Evolutionary conservation across 2,888 invertebrate genomes (phyloP).

Genomic region (Diadegma fenestrale): DNA sequence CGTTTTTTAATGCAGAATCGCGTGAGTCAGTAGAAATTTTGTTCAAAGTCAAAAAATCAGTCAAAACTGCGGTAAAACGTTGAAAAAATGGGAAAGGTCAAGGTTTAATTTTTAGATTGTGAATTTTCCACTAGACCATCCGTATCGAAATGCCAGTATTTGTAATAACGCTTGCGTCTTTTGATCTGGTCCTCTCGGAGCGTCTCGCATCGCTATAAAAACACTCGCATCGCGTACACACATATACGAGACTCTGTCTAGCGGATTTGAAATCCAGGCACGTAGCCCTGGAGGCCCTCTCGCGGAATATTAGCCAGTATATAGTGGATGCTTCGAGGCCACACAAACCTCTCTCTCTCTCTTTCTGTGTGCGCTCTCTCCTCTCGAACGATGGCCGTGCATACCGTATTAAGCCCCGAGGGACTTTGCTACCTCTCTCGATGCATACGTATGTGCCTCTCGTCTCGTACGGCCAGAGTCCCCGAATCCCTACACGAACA

Average conservation of each 20-base stretch:
- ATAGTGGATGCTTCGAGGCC: slow-evolving; percentile 78
- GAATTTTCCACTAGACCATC: slow-evolving; percentile 38
- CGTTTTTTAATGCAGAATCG: no score
- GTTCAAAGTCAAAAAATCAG: no score
- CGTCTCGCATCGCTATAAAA: no score
- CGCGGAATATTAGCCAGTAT: slow-evolving; percentile 82
- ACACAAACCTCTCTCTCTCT: slow-evolving; percentile 70
- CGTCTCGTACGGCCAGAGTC: slow-evolving; percentile 28
- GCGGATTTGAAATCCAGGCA: slow-evolving; percentile 77
- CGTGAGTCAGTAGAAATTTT: no score
- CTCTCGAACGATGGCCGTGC: slow-evolving; percentile 78
- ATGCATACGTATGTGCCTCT: slow-evolving; percentile 63
- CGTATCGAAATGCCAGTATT: slow-evolving; percentile 35
- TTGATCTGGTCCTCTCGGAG: slow-evolving; percentile 40
- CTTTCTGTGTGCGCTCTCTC: slow-evolving; percentile 25
- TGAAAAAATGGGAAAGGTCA: no score
- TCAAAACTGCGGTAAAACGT: no score
- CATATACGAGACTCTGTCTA: slow-evolving; percentile 23
- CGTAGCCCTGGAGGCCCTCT: slow-evolving; percentile 80
- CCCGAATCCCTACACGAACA: slow-evolving; percentile 14
- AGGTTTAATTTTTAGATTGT: no score
- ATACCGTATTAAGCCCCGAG: slow-evolving; percentile 83
- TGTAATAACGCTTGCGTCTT: slow-evolving; percentile 12
- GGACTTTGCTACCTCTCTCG: slow-evolving; percentile 75
- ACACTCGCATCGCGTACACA: no score